Evolutionary conservation across 2,888 invertebrate species (phyloP).

Genomic region (Steromphala cineraria): DNA sequence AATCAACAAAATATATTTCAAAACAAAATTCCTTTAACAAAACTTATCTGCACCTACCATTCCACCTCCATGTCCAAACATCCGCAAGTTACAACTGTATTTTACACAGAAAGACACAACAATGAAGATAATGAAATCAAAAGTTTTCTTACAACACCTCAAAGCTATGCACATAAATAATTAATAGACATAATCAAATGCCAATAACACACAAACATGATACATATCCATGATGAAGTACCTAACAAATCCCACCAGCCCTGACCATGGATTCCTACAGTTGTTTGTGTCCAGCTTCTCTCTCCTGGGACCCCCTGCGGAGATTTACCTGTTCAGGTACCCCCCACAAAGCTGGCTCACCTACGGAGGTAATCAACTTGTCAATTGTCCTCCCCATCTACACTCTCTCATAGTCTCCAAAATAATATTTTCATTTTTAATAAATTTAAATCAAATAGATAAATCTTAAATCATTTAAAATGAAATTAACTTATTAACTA

Average conservation of each 20-base stretch:
- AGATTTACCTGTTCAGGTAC: conserved; percentile 6
- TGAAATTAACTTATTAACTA: too few species aligned
- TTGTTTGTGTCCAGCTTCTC: not conserved
- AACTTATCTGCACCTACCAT: too few species aligned
- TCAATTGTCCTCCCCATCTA: not conserved
- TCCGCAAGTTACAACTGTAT: too few species aligned
- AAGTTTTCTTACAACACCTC: not conserved
- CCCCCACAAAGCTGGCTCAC: conserved; percentile 2
- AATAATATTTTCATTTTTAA: too few species aligned
- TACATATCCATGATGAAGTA: too few species aligned
- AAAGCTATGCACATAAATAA: not conserved
- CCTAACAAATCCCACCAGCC: not conserved
- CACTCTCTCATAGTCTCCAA: too few species aligned
- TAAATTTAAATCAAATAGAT: too few species aligned
- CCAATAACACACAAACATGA: not conserved
- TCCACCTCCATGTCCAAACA: too few species aligned
- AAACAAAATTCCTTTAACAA: too few species aligned
- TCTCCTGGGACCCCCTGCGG: not conserved
- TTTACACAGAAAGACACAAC: too few species aligned
- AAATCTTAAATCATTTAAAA: too few species aligned
- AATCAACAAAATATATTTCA: too few species aligned
- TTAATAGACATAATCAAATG: not conserved
- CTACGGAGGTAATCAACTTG: not conserved
- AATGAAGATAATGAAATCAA: not conserved
- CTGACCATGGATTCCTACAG: not conserved